Conservation (phyloP, 2,797 vertebrate genomes). For the Myotis vivesi region DNA sequence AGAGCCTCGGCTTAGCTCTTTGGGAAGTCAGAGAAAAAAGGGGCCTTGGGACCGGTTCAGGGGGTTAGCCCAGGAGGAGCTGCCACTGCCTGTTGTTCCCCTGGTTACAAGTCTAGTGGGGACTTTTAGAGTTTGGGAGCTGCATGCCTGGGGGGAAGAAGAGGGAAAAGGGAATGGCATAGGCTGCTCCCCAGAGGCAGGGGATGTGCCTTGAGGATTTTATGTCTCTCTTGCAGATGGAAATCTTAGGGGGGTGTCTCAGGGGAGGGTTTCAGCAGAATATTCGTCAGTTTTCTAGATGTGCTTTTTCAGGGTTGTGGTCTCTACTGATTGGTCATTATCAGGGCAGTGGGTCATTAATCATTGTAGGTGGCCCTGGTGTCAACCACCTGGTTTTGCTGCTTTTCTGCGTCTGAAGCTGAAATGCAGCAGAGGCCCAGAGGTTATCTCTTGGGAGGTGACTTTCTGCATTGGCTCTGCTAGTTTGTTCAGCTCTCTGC, state of each 20-base stretch:
- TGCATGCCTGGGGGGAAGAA: background rate
- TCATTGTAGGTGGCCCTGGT: background rate
- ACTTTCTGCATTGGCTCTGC: background rate
- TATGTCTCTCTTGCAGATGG: background rate
- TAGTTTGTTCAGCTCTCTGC: background rate
- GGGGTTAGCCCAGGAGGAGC: background rate
- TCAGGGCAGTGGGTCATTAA: background rate
- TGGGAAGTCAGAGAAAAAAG: background rate
- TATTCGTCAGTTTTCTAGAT: background rate
- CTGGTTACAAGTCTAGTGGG: background rate
- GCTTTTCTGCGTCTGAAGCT: too few relatives aligned
- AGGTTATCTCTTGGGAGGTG: background rate
- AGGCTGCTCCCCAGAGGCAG: background rate
- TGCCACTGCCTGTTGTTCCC: background rate
- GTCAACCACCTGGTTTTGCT: too few relatives aligned
- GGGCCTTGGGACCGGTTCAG: background rate
- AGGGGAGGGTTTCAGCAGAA: background rate
- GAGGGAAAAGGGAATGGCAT: background rate
- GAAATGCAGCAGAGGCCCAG: too few relatives aligned
- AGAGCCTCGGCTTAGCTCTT: background rate
- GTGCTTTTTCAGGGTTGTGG: background rate
- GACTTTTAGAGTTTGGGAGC: background rate
- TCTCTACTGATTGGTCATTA: background rate
- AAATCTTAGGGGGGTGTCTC: background rate
- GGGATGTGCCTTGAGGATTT: background rate